These are phyloP conservation scores for Chaetura pelagica DNA, from an alignment of 2,113 vertebrate genomes.

Conservation along the genomic window DNA sequence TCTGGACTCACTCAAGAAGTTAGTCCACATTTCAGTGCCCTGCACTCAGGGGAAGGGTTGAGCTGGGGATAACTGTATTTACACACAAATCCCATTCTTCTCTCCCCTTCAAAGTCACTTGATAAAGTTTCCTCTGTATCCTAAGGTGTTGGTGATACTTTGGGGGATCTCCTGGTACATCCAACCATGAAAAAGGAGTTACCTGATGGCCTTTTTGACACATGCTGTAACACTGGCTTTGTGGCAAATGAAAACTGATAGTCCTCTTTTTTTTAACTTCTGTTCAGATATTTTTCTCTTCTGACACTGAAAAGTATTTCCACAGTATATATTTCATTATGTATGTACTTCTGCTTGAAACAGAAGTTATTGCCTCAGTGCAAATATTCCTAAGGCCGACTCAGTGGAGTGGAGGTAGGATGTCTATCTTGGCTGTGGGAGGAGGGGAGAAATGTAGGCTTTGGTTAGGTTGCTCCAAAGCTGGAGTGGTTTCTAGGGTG, in stretches of 20 bases:
- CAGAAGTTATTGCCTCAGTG: neutral
- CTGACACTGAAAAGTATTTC: neutral
- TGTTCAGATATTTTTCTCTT: neutral
- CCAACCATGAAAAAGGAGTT: neutral
- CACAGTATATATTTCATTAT: neutral
- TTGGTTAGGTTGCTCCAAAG: neutral
- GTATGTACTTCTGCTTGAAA: neutral
- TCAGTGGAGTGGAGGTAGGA: neutral
- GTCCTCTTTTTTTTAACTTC: neutral
- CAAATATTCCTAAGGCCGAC: neutral
- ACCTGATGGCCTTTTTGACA: neutral
- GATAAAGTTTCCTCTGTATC: neutral
- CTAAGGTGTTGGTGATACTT: neutral
- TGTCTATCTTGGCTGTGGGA: neutral
- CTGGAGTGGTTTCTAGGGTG: neutral
- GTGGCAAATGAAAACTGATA: neutral
- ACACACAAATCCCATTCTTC: neutral
- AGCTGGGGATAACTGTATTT: neutral
- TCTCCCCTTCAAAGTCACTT: neutral
- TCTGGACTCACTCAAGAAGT: neutral
- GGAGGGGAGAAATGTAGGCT: neutral
- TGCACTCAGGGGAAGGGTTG: neutral
- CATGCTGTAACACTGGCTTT: neutral
- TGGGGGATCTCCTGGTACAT: neutral
- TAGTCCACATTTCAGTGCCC: neutral